Evolutionary conservation across 2,797 vertebrate genomes (phyloP).

Genomic region (Margarornis squamiger): DNA sequence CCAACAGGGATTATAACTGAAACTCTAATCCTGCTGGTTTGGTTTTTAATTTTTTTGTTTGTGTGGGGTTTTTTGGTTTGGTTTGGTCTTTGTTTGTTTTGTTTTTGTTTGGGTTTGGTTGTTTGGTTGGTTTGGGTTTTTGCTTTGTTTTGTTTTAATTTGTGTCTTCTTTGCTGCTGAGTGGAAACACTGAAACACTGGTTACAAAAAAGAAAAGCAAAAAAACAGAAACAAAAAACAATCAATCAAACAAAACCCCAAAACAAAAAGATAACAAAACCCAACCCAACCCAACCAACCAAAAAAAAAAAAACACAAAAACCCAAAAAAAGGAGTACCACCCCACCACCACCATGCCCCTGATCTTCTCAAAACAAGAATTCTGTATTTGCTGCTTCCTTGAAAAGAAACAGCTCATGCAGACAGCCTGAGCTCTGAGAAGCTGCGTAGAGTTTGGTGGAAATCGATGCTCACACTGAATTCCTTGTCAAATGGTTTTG

Average conservation of each 20-base stretch:
- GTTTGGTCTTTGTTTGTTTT: background rate
- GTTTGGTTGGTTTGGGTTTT: background rate
- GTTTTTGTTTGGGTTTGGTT: background rate
- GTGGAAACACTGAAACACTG: background rate
- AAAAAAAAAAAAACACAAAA: no score
- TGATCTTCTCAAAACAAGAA: background rate
- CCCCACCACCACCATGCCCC: no score
- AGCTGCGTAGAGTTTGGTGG: background rate
- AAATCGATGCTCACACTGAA: fast-evolving
- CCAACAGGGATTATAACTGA: background rate
- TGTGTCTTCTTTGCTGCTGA: background rate
- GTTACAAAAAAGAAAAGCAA: background rate
- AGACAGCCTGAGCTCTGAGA: fast-evolving
- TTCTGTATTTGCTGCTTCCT: background rate
- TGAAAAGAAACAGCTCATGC: fast-evolving
- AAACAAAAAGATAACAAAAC: background rate
- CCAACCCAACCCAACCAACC: background rate
- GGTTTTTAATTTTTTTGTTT: background rate
- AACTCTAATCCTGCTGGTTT: background rate
- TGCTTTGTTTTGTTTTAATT: background rate
- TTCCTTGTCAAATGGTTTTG: background rate
- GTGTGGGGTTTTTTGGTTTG: background rate
- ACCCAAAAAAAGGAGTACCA: background rate
- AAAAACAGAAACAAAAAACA: background rate
- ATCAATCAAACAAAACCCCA: background rate